These are phyloP conservation scores for Bambusicola thoracicus DNA, from an alignment of 2,113 vertebrate species.

Conservation along the genomic window DNA sequence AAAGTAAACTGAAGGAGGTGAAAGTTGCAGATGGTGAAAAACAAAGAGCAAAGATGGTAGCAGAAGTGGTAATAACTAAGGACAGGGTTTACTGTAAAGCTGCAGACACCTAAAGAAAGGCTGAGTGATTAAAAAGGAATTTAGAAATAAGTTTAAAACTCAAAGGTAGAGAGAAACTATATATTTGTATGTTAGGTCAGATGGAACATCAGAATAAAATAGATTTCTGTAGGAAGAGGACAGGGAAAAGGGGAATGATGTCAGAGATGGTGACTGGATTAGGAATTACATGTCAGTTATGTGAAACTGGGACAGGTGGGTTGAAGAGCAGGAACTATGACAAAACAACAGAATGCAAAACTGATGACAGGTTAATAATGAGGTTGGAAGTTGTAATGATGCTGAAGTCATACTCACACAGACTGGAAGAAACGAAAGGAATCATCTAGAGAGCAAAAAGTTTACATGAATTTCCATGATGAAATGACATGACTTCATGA, in stretches of 20 bases:
- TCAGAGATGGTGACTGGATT: neutral
- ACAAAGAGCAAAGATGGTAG: neutral
- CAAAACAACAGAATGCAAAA: neutral
- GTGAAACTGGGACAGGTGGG: neutral
- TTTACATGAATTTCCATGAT: neutral
- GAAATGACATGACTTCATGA: fast-evolving
- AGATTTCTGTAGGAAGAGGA: neutral
- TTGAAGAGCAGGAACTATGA: neutral
- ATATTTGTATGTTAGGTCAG: neutral
- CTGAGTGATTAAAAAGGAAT: neutral
- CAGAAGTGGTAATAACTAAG: neutral
- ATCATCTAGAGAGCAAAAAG: neutral
- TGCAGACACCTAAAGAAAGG: neutral
- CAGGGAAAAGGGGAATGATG: neutral
- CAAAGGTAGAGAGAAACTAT: neutral
- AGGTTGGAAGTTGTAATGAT: neutral
- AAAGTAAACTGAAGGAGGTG: neutral
- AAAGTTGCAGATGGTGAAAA: neutral
- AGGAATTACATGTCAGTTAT: neutral
- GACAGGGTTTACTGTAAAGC: neutral
- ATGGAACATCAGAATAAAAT: neutral
- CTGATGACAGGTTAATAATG: neutral
- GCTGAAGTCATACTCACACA: neutral
- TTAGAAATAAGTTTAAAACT: neutral
- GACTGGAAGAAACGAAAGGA: neutral